Conservation (phyloP, 1,140 invertebrate genomes). For the Drosophila sp. region DNA sequence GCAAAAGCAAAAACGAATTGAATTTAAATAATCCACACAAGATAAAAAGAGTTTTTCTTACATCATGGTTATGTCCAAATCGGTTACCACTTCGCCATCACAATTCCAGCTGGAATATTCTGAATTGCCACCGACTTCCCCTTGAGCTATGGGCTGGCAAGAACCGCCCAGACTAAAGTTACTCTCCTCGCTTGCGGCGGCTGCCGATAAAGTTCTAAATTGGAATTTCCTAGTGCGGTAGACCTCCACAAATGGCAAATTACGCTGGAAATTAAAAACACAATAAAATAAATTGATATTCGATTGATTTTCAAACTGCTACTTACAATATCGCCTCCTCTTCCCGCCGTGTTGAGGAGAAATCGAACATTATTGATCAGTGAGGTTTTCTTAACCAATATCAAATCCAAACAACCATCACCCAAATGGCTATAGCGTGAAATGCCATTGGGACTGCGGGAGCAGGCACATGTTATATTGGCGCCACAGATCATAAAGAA, state of each 20-base stretch:
- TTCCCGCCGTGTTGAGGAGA: slow-evolving; percentile 86
- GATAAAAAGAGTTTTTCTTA: slow-evolving; percentile 63
- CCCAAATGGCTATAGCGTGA: slow-evolving; percentile 92
- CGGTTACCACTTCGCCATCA: slow-evolving; percentile 91
- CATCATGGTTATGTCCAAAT: slow-evolving; percentile 89
- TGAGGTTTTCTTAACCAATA: slow-evolving; percentile 90
- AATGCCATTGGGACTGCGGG: slow-evolving; percentile 89
- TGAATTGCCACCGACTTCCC: slow-evolving; percentile 26
- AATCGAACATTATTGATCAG: slow-evolving; percentile 90
- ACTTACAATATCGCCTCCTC: slow-evolving; percentile 86
- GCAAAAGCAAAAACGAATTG: slow-evolving; percentile 17
- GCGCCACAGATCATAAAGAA: slow-evolving; percentile 92
- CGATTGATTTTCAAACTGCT: neutral
- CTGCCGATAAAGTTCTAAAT: slow-evolving; percentile 85
- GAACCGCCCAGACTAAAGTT: slow-evolving; percentile 71
- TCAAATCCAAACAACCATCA: slow-evolving; percentile 91
- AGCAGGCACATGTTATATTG: slow-evolving; percentile 91
- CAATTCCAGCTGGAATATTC: slow-evolving; percentile 91
- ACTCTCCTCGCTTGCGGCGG: slow-evolving; percentile 59
- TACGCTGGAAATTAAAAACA: slow-evolving; percentile 84
- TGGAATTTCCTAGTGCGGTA: slow-evolving; percentile 89
- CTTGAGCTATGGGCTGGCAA: slow-evolving; percentile 64
- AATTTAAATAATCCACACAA: neutral
- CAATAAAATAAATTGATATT: neutral
- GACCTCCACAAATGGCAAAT: slow-evolving; percentile 90